A percentile compares a stretch with the other conserved stretches of the same genome.
These are phyloP conservation scores for Gymnoscopelus braueri DNA, from an alignment of 2,797 vertebrate species.

Conservation along the genomic window DNA sequence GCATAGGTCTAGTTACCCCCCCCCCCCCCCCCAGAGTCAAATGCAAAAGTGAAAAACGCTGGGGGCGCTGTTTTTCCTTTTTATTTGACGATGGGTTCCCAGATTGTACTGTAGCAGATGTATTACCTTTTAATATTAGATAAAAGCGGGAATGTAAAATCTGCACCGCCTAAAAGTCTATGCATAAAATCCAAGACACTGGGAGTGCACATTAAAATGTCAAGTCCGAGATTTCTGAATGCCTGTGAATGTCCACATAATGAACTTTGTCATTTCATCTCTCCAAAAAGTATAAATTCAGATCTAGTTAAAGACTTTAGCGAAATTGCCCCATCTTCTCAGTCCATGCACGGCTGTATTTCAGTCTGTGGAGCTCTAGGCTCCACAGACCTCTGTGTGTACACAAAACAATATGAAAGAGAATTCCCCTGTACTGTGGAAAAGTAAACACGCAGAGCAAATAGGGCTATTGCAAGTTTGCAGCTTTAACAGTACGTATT, in stretches of 20 bases:
- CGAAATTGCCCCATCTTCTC: neutral
- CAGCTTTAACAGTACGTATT: neutral
- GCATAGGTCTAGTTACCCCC: too few relatives aligned
- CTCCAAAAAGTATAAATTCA: neutral
- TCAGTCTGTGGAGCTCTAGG: neutral
- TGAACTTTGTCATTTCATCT: neutral
- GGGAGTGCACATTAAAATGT: neutral
- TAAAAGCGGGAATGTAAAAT: neutral
- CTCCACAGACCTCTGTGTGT: neutral
- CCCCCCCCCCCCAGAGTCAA: too few relatives aligned
- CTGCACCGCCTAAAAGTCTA: neutral
- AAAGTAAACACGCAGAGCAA: neutral
- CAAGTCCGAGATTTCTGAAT: neutral
- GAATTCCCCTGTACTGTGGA: neutral
- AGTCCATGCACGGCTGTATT: neutral
- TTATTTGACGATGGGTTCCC: too few relatives aligned
- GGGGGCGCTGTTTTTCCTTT: too few relatives aligned
- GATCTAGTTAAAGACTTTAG: neutral
- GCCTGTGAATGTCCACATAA: neutral
- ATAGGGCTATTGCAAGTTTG: conserved; percentile 1
- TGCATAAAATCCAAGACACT: neutral
- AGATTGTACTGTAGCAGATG: neutral
- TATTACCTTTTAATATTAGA: conserved; percentile 1
- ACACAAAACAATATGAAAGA: neutral
- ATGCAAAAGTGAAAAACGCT: too few relatives aligned